Evolutionary conservation across 2,888 invertebrate genomes (phyloP), one percentile per base, ranked within the genome.

Genomic region (Griposia aprilina): DNA sequence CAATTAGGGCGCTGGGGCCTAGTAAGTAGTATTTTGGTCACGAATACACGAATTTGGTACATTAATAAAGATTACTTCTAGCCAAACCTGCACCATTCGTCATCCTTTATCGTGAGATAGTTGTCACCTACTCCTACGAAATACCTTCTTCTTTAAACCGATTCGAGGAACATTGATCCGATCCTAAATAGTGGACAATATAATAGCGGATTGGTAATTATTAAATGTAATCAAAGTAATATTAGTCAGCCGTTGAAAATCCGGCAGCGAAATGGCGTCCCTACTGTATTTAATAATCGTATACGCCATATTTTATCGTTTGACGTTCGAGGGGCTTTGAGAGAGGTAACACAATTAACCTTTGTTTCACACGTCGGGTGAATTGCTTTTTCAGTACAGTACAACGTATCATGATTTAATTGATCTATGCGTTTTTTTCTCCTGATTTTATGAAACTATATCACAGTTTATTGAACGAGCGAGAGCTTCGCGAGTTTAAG

Each of bases 221-320:
- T 36, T 36, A 23, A 68, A 69, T 55, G 36, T 36, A 52, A 55
- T 36, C 52, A 69, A n/a, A 55, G 36, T n/a, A 55, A n/a, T 20
- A 36, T 20, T 55, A 36, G 36, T 55, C 17, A n/a, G 68, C 11
- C 23, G 1, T 55, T 55, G 17, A 62, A 62, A 75, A 57, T 62
- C 8, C n/a, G 15, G 30, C 23, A 4, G 20, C 50, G 20, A 59
- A 45, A 63, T 59, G 26, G 57, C 62, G 55, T 45, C 55, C 23
- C 17, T 50, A 41, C 45, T 55, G 62, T 48, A 55, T 80, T 36
- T 63, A 71, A 55, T 81, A 48, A 80, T 52, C 23, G 57, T 11
- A 45, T 30, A 26, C 55, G 36, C 52, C 69, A 80, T 73, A 84
- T 60, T 55, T 69, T 79, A 84, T 60, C 65, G 60, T 79, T 79